A percentile compares a stretch with the other conserved stretches of the same genome.
Evolutionary conservation across 1,140 invertebrate species (phyloP).

Genomic region (Lordiphosa clarofinis): DNA sequence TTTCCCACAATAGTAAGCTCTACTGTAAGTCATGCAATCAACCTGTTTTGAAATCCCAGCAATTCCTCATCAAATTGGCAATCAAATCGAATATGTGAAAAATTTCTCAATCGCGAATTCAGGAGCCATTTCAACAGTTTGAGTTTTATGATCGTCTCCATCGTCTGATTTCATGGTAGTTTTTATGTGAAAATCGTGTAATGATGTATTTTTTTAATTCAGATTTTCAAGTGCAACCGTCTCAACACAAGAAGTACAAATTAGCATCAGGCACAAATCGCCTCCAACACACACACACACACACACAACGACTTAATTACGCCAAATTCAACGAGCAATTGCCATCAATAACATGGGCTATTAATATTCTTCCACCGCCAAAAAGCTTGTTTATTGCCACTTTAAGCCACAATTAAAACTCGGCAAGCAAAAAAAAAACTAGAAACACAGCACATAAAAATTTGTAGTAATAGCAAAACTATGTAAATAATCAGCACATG

Average conservation of each 20-base stretch:
- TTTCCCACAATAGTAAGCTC: too few relatives aligned
- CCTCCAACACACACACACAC: constrained; percentile 27
- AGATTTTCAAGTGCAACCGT: background rate
- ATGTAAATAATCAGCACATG: constrained; percentile 68
- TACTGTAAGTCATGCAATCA: too few relatives aligned
- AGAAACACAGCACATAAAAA: constrained; percentile 60
- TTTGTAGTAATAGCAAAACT: constrained; percentile 78
- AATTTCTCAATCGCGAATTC: too few relatives aligned
- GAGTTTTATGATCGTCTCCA: too few relatives aligned
- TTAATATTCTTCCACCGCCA: constrained; percentile 71
- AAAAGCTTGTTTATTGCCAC: constrained; percentile 70
- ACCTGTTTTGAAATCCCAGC: too few relatives aligned
- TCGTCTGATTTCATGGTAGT: too few relatives aligned
- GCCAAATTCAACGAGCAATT: constrained; percentile 79
- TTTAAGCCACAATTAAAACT: constrained; percentile 72
- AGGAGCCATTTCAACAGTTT: too few relatives aligned
- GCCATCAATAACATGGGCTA: constrained; percentile 78
- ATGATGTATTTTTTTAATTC: too few relatives aligned
- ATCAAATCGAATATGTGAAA: too few relatives aligned
- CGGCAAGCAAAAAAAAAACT: constrained; percentile 34
- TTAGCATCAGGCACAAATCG: too few relatives aligned
- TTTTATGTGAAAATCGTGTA: too few relatives aligned
- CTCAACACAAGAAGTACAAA: background rate
- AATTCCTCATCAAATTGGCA: too few relatives aligned
- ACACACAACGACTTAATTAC: constrained; percentile 76